Evolutionary conservation across 2,113 vertebrate species (phyloP), one percentile per base, ranked within the genome.

Genomic region (Piprites chloris): DNA sequence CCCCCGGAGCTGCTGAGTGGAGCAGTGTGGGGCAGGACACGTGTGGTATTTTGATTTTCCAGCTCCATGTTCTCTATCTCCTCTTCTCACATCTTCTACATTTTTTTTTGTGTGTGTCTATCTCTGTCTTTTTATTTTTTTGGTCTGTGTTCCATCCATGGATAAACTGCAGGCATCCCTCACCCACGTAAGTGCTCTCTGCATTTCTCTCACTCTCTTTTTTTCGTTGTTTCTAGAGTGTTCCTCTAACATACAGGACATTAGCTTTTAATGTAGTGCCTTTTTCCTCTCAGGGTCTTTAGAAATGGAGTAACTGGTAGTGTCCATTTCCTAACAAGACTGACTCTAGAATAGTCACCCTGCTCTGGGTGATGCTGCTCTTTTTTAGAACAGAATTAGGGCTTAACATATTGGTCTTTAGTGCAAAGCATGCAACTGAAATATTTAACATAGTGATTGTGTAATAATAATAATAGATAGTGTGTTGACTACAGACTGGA

Each of bases 161-260:
- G 99, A 98, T 98, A 96, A 98, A 97, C 91, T 86, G 97, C 99
- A 99, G 99, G 95, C 96, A 98, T 97, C 98, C 98, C 98, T 98
- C 98, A 98, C 90, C 98, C 98, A 99, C 99, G 99, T 99, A 99
- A 99, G 99, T 99, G 98, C 97, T 97, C 90, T 93, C 97, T 97
- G 92, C 95, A 81, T 97, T 97, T 97, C 89, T 94, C 89, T 92
- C 90, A 75, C 89, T 96, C 91, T 97, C 76, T 91, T 89, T 58
- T 52, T 30, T 88, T 92, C 37, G 81, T 56, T 86, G 69, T 91
- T 71, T 77, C 76, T 91, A 85, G 95, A 95, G 92, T 44, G 55
- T 75, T 93, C 65, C 62, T 80, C 93, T 98, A 97, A 97, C 97
- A 85, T 72, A 90, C 80, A 66, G 93, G 90, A 96, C 68, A 52